phyloP scores from a whole-genome alignment of 2,888 invertebrate genomes.

The Calameuta filiformis region DNA sequence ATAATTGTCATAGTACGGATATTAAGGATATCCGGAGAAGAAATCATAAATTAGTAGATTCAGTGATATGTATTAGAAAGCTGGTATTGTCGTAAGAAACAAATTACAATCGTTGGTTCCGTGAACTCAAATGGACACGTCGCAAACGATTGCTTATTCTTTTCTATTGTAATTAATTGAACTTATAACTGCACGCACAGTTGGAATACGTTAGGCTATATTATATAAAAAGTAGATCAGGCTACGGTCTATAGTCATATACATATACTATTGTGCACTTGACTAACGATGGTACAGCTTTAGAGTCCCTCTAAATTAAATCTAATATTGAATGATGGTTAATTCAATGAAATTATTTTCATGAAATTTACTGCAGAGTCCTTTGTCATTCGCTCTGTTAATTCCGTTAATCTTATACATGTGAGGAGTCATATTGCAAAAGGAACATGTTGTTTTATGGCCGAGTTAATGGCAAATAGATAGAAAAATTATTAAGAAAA shows the following conservation, averaged over 20 bases:
- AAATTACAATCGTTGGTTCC: background rate
- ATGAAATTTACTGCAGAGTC: too few species aligned
- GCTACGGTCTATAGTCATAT: constrained; percentile 17
- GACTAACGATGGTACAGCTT: constrained; percentile 10
- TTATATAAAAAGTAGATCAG: constrained; percentile 16
- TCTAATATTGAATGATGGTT: too few species aligned
- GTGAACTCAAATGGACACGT: background rate
- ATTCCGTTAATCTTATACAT: too few species aligned
- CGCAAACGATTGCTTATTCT: background rate
- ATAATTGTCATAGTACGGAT: background rate
- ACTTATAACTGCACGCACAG: constrained; percentile 36
- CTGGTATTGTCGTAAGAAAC: background rate
- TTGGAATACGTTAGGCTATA: constrained; percentile 33
- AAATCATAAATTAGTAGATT: background rate
- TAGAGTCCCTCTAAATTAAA: constrained; percentile 1
- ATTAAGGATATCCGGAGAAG: background rate
- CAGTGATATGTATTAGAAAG: background rate
- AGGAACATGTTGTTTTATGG: too few species aligned
- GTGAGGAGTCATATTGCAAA: too few species aligned
- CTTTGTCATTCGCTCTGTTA: too few species aligned
- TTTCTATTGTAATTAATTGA: background rate
- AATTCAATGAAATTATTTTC: too few species aligned
- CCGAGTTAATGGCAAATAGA: too few species aligned
- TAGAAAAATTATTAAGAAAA: too few species aligned
- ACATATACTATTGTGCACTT: constrained; percentile 14